phyloP scores from a whole-genome alignment of 1,140 invertebrate genomes.

The Drosophila micromelanica region DNA sequence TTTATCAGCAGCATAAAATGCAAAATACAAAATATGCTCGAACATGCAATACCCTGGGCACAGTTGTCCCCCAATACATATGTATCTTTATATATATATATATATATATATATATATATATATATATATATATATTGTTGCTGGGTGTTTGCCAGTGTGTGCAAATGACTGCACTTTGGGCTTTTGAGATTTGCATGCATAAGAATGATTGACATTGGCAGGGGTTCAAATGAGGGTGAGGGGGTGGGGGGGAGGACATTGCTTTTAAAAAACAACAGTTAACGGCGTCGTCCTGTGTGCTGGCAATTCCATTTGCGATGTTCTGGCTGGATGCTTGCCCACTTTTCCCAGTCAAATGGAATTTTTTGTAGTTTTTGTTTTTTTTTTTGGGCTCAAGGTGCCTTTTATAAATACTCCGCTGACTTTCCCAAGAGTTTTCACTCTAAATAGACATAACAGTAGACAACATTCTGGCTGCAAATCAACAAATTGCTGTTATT shows the following conservation, averaged over 20 bases:
- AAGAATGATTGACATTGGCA: conserved; percentile 53
- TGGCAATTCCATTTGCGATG: not conserved
- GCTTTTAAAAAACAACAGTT: not conserved
- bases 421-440: not conserved
- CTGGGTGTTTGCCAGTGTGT: not conserved
- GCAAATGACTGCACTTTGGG: conserved; percentile 50
- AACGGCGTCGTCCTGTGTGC: conserved; percentile 7
- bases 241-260: not conserved
- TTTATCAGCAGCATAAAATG: conserved; percentile 15
- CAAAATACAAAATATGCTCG: not conserved
- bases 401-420: not conserved
- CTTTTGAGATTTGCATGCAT: conserved; percentile 69
- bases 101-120: too few species aligned
- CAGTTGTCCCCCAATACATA: too few species aligned
- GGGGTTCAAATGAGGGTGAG: conserved; percentile 4
- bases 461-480: not conserved
- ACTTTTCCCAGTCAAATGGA: not conserved
- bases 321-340: not conserved
- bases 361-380: too few species aligned
- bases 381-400: not conserved
- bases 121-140: too few species aligned
- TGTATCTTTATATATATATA: too few species aligned
- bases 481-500: too few species aligned
- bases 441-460: not conserved
- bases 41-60: not conserved